Base-by-base conservation (phyloP, 1,140 invertebrate species). In the Galleria mellonella region DNA sequence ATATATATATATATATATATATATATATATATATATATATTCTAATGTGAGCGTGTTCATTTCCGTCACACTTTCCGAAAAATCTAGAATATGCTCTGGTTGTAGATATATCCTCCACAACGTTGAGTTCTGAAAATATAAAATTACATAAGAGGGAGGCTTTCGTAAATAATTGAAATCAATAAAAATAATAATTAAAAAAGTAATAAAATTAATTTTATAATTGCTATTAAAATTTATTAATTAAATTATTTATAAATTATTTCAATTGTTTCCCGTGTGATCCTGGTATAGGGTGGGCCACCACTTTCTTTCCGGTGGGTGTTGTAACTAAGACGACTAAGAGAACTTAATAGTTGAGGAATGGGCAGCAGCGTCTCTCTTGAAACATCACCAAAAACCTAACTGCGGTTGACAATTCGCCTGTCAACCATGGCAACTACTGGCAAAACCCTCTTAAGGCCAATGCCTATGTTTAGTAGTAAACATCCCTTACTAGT, bases 11-110 rank as follows among this genome's bases (percentile, higher is more conserved):
- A n/a, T n/a, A n/a, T n/a, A n/a, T n/a, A n/a, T n/a, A n/a, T n/a
- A n/a, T n/a, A n/a, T n/a, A 29, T 29, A 29, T 29, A 9, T 29
- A 29, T 29, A 5, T 29, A 29, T 29, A 29, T 29, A 29, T 9
- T 43, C 46, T 5, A 76, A 31, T 0, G 40, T 28, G 6, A 79
- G 31, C 0, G 48, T 63, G 6, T 48, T 62, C 0, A 57, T 49
- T 7, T 63, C 62, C 0, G 62, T 55, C 5, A 48, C 51, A 29
- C 76, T 73, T 0, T 67, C 57, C 0, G 72, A 56, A 27, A 77
- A 75, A 35, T 81, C 70, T 11, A 81, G 43, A 0, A 49, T 23
- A 1, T 60, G 54, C 29, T 76, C 66, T 0, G 67, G 51, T 39
- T 67, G 72, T 0, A 81, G 40, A 5, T 47, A 30, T 4, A 77